Evolutionary conservation across 2,113 vertebrate genomes (phyloP), one percentile per base, ranked within the genome.

Genomic region (Mirounga angustirostris): DNA sequence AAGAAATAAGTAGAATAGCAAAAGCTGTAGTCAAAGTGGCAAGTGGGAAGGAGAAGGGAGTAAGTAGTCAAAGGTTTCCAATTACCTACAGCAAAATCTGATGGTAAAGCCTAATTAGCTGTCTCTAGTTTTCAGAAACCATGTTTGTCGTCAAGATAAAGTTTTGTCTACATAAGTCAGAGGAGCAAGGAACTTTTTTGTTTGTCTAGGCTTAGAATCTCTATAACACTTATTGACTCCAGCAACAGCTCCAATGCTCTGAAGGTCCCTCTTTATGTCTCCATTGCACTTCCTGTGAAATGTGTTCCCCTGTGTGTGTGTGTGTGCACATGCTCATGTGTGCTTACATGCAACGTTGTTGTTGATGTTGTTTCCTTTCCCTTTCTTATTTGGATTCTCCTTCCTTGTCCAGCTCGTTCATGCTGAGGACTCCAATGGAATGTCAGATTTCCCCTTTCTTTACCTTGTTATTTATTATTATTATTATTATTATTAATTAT

Each of bases 281-380:
- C 63, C 54, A 4, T 58, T 58, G 13, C 52, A 24, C 10, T 89
- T 89, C 4, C 78, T 89, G 24, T 14, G 58, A 83, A n/a, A 76
- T 58, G 43, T n/a, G 13, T 81, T n/a, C n/a, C 0, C 46, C 43
- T 63, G 6, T 18, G 8, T 33, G 7, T 22, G 16, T 63, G 19
- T 28, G 7, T 1, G 33, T 7, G 0, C 16, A 26, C 7, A 0
- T 28, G 46, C 26, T 33, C 1, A 4, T 10, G 1, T 7, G n/a
- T 79, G 28, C 15, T 15, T 54, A 9, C 4, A 2, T 22, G 19
- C 3, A 50, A 76, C 43, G 11, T 78, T 46, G 21, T 63, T 28
- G 24, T 61, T 52, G 8, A 30, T 54, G 12, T 54, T 22, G 54
- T 73, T 67, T 65, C 2, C 16, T 52, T 83, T 36, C 18, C 28